These are phyloP conservation scores for Coccyzus lansbergi DNA, from an alignment of 2,797 vertebrate genomes.

Conservation along the genomic window DNA sequence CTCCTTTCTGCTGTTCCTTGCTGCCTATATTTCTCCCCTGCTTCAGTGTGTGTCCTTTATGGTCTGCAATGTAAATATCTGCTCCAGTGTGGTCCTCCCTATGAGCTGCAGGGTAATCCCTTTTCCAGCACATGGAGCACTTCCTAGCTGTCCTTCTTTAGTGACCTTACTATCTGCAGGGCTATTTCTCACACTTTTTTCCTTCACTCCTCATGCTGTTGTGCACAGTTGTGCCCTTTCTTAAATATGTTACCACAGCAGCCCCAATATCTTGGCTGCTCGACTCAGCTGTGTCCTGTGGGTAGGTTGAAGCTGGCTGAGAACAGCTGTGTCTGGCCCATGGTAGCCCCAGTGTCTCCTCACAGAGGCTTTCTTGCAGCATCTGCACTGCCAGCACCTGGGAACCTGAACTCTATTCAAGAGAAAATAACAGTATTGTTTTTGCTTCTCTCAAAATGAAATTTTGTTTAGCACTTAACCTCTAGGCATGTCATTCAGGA, in stretches of 20 bases:
- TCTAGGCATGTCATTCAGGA: background rate
- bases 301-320: accelerated
- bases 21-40: background rate
- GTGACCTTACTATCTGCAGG: background rate
- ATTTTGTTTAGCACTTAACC: background rate
- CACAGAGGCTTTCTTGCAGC: too few relatives aligned
- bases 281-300: background rate
- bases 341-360: background rate
- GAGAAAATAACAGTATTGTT: background rate
- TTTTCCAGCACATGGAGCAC: background rate
- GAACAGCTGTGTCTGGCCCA: accelerated
- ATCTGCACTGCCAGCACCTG: accelerated
- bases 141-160: background rate
- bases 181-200: background rate
- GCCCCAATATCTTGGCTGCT: accelerated
- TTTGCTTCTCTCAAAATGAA: background rate
- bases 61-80: background rate
- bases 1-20: background rate
- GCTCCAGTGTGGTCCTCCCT: accelerated
- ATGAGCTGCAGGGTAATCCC: too few relatives aligned
- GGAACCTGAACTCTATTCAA: too few relatives aligned
- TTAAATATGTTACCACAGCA: background rate
- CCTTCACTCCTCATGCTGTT: accelerated
- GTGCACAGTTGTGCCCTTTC: background rate
- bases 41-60: background rate